Conservation (phyloP, 53 echinoderm and acorn worm genomes). For the Holothuria scabra region DNA sequence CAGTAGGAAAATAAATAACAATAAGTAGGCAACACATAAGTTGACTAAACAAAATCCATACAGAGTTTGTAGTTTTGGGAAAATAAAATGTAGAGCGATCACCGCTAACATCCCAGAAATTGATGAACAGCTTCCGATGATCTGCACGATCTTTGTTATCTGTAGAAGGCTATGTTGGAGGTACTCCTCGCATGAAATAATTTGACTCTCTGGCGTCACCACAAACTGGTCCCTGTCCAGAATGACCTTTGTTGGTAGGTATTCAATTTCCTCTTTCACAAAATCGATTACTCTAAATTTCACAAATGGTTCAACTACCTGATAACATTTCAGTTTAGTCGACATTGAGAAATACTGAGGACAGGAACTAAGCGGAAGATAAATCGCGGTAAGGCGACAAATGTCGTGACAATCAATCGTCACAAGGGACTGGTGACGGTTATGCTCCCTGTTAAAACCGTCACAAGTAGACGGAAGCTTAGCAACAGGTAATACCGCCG, state of each 20-base stretch:
- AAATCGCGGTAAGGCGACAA: neutral
- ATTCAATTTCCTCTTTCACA: neutral
- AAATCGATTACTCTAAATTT: neutral
- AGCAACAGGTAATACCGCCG: neutral
- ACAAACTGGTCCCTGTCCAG: neutral
- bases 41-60: conserved; percentile 46
- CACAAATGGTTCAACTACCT: neutral
- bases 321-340: too few species aligned
- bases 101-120: neutral
- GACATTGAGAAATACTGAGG: neutral
- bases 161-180: neutral
- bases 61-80: conserved; percentile 7
- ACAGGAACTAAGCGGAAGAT: neutral
- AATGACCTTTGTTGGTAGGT: neutral
- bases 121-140: neutral
- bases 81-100: neutral
- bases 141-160: neutral
- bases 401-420: neutral
- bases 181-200: neutral
- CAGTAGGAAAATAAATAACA: neutral
- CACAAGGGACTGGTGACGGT: too few species aligned
- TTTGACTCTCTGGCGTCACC: neutral
- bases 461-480: too few species aligned
- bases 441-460: too few species aligned
- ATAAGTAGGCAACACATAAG: neutral